Evolutionary conservation across 2,797 vertebrate genomes (phyloP).

Genomic region (Sparus aurata): DNA sequence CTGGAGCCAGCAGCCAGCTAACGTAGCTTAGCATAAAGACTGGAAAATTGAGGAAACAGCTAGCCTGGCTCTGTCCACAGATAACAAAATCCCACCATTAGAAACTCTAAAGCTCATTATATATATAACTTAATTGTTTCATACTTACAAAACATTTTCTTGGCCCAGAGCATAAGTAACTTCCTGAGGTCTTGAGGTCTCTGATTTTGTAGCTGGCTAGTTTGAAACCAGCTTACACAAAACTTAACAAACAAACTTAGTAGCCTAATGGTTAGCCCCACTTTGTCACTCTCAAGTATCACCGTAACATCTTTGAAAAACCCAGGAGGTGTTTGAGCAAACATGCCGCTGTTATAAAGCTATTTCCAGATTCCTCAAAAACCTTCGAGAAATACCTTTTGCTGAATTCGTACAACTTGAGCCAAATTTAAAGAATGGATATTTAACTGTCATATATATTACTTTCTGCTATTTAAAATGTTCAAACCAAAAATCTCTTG

Average conservation of each 20-base stretch:
- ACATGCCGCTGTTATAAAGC: neutral
- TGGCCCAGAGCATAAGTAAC: neutral
- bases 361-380: neutral
- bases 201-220: neutral
- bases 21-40: slow-evolving; percentile 9
- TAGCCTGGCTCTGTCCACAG: neutral
- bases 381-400: neutral
- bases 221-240: neutral
- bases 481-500: neutral
- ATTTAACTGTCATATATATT: neutral
- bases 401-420: slow-evolving; percentile 3
- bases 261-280: neutral
- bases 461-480: neutral
- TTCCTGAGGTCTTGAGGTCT: neutral
- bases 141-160: neutral
- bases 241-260: no score
- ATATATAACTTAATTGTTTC: neutral
- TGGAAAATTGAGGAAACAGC: neutral
- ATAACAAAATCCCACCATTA: neutral
- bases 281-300: neutral
- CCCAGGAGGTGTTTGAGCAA: neutral
- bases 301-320: neutral
- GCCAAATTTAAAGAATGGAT: neutral
- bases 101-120: neutral
- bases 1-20: neutral